Percentiles rank a stretch among this genome's conserved stretches.
Conservation (phyloP, 1,140 invertebrate genomes). For the Eupristina koningsbergeri region DNA sequence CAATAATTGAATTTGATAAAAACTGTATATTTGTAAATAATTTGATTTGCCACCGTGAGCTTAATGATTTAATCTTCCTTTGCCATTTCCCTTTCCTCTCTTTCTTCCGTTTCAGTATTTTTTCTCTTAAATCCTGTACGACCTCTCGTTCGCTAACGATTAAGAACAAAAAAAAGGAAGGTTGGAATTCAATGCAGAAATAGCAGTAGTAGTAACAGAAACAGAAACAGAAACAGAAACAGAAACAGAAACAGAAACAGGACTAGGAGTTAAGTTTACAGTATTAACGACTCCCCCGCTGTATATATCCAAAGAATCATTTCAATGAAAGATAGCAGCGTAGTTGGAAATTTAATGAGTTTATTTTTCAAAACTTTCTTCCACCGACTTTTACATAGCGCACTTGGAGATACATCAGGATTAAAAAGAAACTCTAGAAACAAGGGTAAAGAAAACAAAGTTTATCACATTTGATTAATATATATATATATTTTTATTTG, state of each 20-base stretch:
- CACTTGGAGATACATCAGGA: not conserved
- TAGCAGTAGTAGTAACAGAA: not conserved
- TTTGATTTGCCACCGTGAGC: too few species aligned
- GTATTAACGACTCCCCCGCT: slow-evolving; percentile 40
- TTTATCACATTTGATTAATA: too few species aligned
- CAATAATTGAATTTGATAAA: too few species aligned
- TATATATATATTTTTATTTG: too few species aligned
- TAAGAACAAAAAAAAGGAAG: not conserved
- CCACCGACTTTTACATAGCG: not conserved
- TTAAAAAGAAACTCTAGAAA: not conserved
- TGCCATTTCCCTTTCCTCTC: not conserved
- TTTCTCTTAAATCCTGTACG: not conserved
- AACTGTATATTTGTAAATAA: too few species aligned
- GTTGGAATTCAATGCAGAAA: not conserved
- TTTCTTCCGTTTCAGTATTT: too few species aligned
- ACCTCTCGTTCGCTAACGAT: not conserved
- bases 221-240: slow-evolving; percentile 1
- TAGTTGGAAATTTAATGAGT: slow-evolving; percentile 68
- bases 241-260: not conserved
- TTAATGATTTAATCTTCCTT: too few species aligned
- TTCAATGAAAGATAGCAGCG: slow-evolving; percentile 61
- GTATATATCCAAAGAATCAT: slow-evolving; percentile 61
- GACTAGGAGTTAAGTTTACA: too few species aligned
- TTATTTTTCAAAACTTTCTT: slow-evolving; percentile 56
- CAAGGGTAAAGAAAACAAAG: too few species aligned